A percentile compares a stretch with the other conserved stretches of the same genome.
Conservation (phyloP, 2,113 vertebrate genomes). For the Oplegnathus fasciatus region DNA sequence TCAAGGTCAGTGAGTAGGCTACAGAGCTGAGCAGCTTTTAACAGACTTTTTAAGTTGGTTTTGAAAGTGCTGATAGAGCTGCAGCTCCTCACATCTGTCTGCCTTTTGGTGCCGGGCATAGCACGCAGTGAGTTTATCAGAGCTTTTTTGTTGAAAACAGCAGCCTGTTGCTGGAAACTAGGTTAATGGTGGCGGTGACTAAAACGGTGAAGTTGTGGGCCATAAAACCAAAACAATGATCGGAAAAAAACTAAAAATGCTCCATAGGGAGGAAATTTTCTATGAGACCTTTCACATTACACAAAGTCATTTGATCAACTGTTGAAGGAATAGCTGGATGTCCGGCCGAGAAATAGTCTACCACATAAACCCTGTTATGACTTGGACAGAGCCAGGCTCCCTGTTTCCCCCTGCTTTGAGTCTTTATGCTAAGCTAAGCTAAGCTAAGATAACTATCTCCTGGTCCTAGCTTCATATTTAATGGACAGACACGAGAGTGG, state of each 20-base stretch:
- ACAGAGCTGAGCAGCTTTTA: too few relatives aligned
- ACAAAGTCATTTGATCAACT: background rate
- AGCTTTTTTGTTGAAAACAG: background rate
- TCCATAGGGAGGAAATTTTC: background rate
- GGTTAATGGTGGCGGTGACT: background rate
- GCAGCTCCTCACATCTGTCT: too few relatives aligned
- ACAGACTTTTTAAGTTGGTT: too few relatives aligned
- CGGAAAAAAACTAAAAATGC: background rate
- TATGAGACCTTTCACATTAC: background rate
- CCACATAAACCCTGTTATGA: background rate
- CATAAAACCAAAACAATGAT: too few relatives aligned
- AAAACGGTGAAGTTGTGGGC: too few relatives aligned
- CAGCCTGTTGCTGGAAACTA: background rate
- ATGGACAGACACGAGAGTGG: background rate
- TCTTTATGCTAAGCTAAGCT: background rate
- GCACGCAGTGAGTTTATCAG: background rate
- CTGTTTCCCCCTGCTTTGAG: background rate
- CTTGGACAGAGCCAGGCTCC: background rate
- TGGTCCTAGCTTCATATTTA: background rate
- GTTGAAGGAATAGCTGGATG: background rate
- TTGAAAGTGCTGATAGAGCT: too few relatives aligned
- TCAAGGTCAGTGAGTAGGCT: too few relatives aligned
- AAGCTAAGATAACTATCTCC: too few relatives aligned
- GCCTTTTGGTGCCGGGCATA: too few relatives aligned
- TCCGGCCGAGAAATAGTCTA: background rate